These are phyloP conservation scores for Forbesichthys agassizii DNA, from an alignment of 2,113 vertebrate genomes.

Conservation along the genomic window DNA sequence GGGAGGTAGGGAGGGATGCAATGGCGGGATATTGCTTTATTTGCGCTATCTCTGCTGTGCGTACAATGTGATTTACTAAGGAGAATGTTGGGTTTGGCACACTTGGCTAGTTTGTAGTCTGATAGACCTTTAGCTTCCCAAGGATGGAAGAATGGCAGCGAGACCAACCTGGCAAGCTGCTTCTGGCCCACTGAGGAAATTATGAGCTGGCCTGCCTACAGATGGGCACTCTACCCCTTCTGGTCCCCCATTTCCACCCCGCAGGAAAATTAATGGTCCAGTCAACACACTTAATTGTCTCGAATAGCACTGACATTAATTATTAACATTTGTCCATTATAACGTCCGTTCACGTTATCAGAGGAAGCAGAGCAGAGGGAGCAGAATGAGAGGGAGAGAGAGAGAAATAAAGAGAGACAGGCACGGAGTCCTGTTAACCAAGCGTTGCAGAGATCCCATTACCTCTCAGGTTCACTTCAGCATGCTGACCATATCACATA, in stretches of 20 bases:
- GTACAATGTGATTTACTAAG: slow-evolving; percentile 18
- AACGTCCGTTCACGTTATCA: slow-evolving; percentile 56
- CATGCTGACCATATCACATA: slow-evolving; percentile 71
- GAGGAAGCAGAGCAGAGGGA: slow-evolving; percentile 50
- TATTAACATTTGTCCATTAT: slow-evolving; percentile 74
- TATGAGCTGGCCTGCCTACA: slow-evolving; percentile 17
- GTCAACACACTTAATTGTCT: slow-evolving; percentile 79
- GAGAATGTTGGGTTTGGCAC: slow-evolving; percentile 1
- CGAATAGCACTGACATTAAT: slow-evolving; percentile 81
- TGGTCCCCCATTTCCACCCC: slow-evolving; percentile 33
- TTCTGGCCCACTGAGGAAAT: slow-evolving; percentile 29
- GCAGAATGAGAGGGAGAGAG: slow-evolving; percentile 9
- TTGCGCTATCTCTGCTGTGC: background rate
- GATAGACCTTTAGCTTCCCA: slow-evolving; percentile 28
- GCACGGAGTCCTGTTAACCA: slow-evolving; percentile 65
- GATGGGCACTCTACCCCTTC: slow-evolving; percentile 42
- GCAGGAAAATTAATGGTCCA: slow-evolving; percentile 78
- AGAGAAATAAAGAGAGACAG: slow-evolving; percentile 53
- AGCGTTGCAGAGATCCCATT: slow-evolving; percentile 73
- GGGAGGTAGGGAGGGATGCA: background rate
- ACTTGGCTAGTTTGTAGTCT: slow-evolving; percentile 13
- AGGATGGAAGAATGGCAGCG: slow-evolving; percentile 13
- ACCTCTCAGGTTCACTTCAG: slow-evolving; percentile 66
- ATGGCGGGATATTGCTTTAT: slow-evolving; percentile 4
- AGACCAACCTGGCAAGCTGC: slow-evolving; percentile 18